These are phyloP conservation scores for Ericerus pela DNA, from an alignment of 1,140 invertebrate genomes.

Conservation along the genomic window DNA sequence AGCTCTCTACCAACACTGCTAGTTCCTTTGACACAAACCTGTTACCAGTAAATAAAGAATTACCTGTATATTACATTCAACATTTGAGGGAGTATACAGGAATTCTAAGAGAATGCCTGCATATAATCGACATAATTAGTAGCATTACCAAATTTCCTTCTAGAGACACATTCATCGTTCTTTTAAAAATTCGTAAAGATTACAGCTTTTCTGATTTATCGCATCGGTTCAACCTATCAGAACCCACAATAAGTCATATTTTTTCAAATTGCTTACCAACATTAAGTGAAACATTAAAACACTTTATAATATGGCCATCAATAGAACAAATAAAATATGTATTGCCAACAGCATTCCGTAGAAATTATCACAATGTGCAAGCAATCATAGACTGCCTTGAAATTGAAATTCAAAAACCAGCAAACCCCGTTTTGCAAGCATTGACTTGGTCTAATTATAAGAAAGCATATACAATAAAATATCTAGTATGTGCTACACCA, in stretches of 20 bases:
- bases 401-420: conserved; percentile 10
- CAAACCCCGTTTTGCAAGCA: neutral
- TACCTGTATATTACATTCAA: too few relatives aligned
- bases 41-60: too few relatives aligned
- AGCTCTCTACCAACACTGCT: too few relatives aligned
- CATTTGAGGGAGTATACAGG: too few relatives aligned
- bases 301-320: conserved; percentile 5
- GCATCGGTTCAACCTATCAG: neutral
- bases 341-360: conserved; percentile 2
- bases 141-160: neutral
- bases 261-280: neutral
- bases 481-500: conserved; percentile 31
- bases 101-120: neutral
- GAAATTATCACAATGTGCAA: neutral
- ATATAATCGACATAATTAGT: neutral
- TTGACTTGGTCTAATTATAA: conserved; percentile 28
- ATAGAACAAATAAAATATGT: neutral
- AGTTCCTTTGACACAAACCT: too few relatives aligned
- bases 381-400: conserved; percentile 9
- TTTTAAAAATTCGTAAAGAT: conserved; percentile 2
- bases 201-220: neutral
- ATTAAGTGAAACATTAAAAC: neutral
- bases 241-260: neutral
- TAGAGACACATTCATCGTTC: neutral
- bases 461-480: conserved; percentile 30